phyloP scores from a whole-genome alignment of 92 coral and sea anemone species.

The Meandrina meandrites region DNA sequence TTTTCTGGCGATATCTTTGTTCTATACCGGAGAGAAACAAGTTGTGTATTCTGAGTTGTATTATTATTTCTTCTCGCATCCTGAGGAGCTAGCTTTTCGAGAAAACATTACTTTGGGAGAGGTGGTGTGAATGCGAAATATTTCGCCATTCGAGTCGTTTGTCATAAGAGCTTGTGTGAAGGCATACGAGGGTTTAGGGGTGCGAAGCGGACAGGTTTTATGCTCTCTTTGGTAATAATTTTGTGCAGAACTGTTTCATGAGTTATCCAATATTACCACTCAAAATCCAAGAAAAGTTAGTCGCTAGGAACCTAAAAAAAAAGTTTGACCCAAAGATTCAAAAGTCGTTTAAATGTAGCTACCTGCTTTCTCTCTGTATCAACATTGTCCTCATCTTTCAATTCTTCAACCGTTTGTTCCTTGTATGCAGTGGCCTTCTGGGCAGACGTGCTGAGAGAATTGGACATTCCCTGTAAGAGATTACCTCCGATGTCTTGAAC shows the following conservation, averaged over 20 bases:
- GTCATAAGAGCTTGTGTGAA: too few relatives aligned
- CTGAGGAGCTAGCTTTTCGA: background rate
- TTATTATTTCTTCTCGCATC: background rate
- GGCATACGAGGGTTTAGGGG: too few relatives aligned
- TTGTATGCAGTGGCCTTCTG: conserved; percentile 30
- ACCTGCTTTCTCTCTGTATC: conserved; percentile 5
- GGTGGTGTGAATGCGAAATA: background rate
- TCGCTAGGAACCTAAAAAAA: too few relatives aligned
- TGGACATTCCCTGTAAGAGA: conserved; percentile 41
- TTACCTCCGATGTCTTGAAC: conserved; percentile 29
- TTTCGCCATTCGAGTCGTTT: too few relatives aligned
- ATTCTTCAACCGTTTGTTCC: background rate
- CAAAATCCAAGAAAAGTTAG: too few relatives aligned
- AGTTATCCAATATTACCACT: too few relatives aligned
- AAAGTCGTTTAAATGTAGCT: background rate
- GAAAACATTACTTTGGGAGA: background rate
- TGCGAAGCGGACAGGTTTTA: too few relatives aligned
- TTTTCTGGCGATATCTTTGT: conserved; percentile 49
- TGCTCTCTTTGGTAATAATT: too few relatives aligned
- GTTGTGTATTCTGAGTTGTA: background rate
- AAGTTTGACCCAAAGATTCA: background rate
- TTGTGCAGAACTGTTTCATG: too few relatives aligned
- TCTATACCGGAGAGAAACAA: conserved; percentile 33
- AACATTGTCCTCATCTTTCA: background rate
- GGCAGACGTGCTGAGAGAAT: conserved; percentile 59